Base-by-base conservation (phyloP, 2,888 invertebrate species). In the Euproctis similis region DNA sequence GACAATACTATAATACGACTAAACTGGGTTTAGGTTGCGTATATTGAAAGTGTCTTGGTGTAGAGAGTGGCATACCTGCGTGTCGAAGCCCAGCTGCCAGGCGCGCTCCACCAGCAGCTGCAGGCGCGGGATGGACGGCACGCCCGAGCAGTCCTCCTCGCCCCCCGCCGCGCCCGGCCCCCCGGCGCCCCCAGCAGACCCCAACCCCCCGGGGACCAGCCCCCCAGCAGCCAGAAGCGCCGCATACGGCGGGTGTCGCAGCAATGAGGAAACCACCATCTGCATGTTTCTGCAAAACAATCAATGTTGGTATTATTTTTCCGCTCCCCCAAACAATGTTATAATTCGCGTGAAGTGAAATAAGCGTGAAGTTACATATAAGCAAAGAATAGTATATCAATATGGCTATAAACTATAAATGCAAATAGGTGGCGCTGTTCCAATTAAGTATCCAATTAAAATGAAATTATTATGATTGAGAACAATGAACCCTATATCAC, bases 191-290 rank as follows among this genome's bases (percentile, higher is more conserved):
- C 88, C 34, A 74, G 30, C 45, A 89, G 84, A 61, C 65, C 27
- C 70, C 46, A 55, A 80, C 64, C 20, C 71, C 44, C 58, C 81
- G 64, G 4, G 4, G n/a, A n/a, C 4, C 6, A 4, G 4, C 46
- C 68, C 66, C 55, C 78, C 42, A 53, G 73, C 59, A 27, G 53
- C 46, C 28, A 71, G 55, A 33, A 53, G 71, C 20, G 46, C 46
- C 34, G 89, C 87, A 73, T 91, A 94, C 20, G 87, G 88, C 0
- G 92, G 90, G 62, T 91, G 88, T 29, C 85, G 85, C 39, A 92
- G 80, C 26, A 96, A 84, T 2, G 93, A 92, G 1, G 95, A 95
- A n/a, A 96, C 86, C 52, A 96, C 80, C 95, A 96, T 96, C 70
- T 96, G 96, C 74, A 94, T 90, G 75, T 96, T 95, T 53, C 96